Base-by-base conservation (phyloP, 2,113 vertebrate species). In the Pimephales promelas region DNA sequence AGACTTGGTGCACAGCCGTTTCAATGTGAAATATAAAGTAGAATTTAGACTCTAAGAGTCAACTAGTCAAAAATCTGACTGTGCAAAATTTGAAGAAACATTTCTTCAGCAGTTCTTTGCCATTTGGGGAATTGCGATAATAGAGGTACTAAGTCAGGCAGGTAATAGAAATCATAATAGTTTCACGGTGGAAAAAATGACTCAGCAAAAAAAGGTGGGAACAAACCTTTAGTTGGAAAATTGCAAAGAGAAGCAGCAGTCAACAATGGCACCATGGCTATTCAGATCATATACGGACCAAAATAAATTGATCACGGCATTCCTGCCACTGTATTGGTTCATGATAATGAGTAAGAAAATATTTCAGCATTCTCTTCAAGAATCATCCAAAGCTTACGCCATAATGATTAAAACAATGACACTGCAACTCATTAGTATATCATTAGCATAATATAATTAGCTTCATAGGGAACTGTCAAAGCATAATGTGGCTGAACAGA, bases 81-180 rank as follows among this genome's bases (percentile, higher is more conserved):
- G 16, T 26, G 68, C 73, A 79, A 31, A 64, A 81, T 85, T 66
- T 56, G 26, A 49, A 70, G 77, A 43, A 72, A 75, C 13, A 83
- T 20, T 71, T 83, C 22, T 76, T 66, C 73, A 40, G 56, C 56
- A 81, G 40, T 77, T 75, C 83, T 56, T 45, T 70, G 61, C 84
- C 75, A 34, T 89, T 89, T 83, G 54, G 87, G 84, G 88, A 88
- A 86, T 89, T 87, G 77, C 20, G 64, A 24, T 22, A 86, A 71
- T 88, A 87, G 74, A 91, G 80, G 82, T 87, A 83, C 87, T 83
- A 86, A 59, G 85, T 90, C 87, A 87, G 54, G 84, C 87, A 56
- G 72, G 84, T 80, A 80, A 80, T 59, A 85, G 62, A 45, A 61
- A 47, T 70, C 72, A 34, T 31, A 73, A 74, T 76, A 40, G 34